phyloP scores from a whole-genome alignment of 2,113 vertebrate genomes.

The Pangasianodon hypophthalmus region DNA sequence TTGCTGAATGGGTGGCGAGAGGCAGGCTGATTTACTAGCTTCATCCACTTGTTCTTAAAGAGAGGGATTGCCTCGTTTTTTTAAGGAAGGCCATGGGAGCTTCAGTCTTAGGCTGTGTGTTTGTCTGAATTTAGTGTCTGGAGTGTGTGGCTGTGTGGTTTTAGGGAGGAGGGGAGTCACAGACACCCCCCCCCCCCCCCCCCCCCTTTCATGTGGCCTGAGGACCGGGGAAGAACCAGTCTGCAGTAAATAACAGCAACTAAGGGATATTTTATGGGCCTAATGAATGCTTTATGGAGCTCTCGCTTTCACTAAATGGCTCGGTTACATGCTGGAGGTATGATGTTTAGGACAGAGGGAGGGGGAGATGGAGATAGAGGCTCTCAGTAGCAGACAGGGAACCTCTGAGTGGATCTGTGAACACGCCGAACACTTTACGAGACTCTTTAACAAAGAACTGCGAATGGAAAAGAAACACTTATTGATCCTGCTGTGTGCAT shows the following conservation, averaged over 20 bases:
- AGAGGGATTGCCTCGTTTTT: neutral
- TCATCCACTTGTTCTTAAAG: slow-evolving; percentile 14
- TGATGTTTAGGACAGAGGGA: neutral
- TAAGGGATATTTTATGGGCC: slow-evolving; percentile 55
- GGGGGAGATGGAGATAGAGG: neutral
- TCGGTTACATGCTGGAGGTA: slow-evolving; percentile 39
- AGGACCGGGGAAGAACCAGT: slow-evolving; percentile 37
- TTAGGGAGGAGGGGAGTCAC: slow-evolving; percentile 30
- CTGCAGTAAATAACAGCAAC: slow-evolving; percentile 56
- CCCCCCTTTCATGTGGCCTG: neutral
- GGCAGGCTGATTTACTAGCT: slow-evolving; percentile 36
- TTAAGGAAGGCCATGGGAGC: slow-evolving; percentile 6
- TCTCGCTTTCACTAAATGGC: slow-evolving; percentile 53
- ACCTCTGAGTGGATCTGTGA: slow-evolving; percentile 29
- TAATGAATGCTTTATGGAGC: slow-evolving; percentile 64
- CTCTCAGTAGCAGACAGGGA: slow-evolving; percentile 20
- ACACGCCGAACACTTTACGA: neutral
- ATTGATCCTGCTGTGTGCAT: slow-evolving; percentile 2
- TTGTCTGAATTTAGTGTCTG: slow-evolving; percentile 42
- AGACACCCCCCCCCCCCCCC: neutral
- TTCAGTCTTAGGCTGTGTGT: slow-evolving; percentile 24
- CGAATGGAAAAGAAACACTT: neutral
- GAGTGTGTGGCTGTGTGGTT: slow-evolving; percentile 17
- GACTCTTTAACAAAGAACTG: slow-evolving; percentile 15
- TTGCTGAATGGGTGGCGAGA: slow-evolving; percentile 18